Evolutionary conservation across 2,888 invertebrate species (phyloP), one percentile per base, ranked within the genome.

Genomic region (Eilema sororculum): DNA sequence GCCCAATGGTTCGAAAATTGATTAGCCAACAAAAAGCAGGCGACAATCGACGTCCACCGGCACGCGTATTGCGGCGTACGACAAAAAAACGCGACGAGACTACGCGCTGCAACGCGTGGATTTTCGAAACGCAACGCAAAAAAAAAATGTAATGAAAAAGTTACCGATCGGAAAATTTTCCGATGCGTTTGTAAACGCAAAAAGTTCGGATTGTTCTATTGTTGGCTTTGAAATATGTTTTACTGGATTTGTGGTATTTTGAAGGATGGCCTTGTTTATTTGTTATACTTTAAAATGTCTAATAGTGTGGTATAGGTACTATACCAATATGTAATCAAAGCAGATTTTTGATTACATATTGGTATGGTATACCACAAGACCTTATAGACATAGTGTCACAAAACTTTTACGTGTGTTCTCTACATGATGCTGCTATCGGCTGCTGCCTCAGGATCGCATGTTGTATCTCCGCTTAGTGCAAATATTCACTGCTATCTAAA

Each of bases 11-110:
- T 83, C 80, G 81, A 81, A 88, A 88, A 87, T 86, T 86, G 89
- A 87, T 87, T 86, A 86, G 82, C 76, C 75, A 62, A 78, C 85
- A 90, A 91, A 91, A 91, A 91, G 72, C 74, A 69, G 80, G 80
- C 77, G 84, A 82, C 82, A 77, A 79, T 73, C 80, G 77, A 74
- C 80, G 79, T 75, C 82, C 74, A 78, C 84, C 87, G 88, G 90
- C 90, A 90, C 91, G 91, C 90, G 91, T 88, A 80, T 72, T 81
- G 77, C 68, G 78, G 75, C 74, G 74, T 68, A 73, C 74, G 72
- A 74, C 78, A 85, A 84, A 85, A 86, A 81, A 82, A 74, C 63
- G 72, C 65, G 70, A 70, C 72, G 78, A 73, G 74, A 69, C 69
- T 79, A 81, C 78, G 80, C 83, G 72, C 75, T 68, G 76, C 73